Evolutionary conservation across 2,888 invertebrate species (phyloP).

Genomic region (Synergus gifuensis): DNA sequence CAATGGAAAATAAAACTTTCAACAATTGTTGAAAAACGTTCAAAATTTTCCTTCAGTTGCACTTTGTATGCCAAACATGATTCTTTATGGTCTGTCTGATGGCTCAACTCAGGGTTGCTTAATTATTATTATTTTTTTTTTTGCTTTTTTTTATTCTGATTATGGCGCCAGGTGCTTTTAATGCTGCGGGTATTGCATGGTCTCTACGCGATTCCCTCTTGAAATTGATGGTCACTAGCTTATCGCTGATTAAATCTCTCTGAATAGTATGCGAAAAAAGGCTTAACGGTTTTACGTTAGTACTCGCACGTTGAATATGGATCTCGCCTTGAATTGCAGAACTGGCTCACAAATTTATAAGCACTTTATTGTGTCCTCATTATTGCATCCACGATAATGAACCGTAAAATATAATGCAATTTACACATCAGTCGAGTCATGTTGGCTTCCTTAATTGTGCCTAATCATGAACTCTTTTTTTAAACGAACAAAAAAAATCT

Average conservation of each 20-base stretch:
- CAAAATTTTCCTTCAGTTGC: not conserved
- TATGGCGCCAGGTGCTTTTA: constrained; percentile 46
- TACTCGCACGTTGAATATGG: constrained; percentile 13
- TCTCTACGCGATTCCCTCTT: constrained; percentile 41
- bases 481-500: too few species aligned
- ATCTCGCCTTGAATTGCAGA: not conserved
- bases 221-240: constrained; percentile 46
- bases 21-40: not conserved
- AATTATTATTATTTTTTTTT: not conserved
- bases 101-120: constrained; percentile 6
- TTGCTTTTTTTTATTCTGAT: not conserved
- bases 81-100: not conserved
- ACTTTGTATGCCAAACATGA: not conserved
- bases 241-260: constrained; percentile 56
- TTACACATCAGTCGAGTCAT: not conserved
- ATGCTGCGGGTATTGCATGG: constrained; percentile 48
- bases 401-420: not conserved
- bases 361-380: not conserved
- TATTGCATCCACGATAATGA: constrained; percentile 5
- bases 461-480: not conserved
- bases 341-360: not conserved
- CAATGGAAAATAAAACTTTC: not conserved
- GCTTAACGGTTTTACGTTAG: constrained; percentile 15
- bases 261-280: constrained; percentile 16
- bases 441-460: not conserved